Evolutionary conservation across 2,113 vertebrate species (phyloP), one percentile per base, ranked within the genome.

Genomic region (Semnornis frantzii): DNA sequence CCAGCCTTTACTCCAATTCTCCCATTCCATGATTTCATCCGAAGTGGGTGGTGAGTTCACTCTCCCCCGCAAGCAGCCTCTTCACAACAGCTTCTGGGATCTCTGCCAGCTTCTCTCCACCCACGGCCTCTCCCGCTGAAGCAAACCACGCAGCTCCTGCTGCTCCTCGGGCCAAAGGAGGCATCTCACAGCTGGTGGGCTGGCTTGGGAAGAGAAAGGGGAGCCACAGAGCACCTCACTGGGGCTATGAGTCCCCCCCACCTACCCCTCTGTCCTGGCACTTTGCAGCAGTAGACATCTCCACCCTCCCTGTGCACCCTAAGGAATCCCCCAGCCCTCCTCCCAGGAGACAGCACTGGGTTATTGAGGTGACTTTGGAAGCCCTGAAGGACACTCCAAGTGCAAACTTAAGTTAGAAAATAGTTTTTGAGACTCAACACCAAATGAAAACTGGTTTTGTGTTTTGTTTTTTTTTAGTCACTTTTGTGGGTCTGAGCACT

Each of bases 91-190:
- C 84, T 96, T 58, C 92, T 4, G 87, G 96, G 96, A 80, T 85
- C 64, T 8, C 91, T 23, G 91, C 96, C 93, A 97, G 93, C 93
- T 90, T n/a, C 89, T 92, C 91, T 92, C 93, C 93, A 93, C 95
- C 94, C 95, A 95, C 95, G 1, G 89, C 95, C 91, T 95, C 92
- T 96, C 93, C 88, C 12, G 12, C 12, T 5, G 39, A 79, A 85
- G 70, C 76, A 16, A 84, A 72, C 90, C 85, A 72, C 30, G 52
- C 85, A 75, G 90, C 79, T 96, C 90, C 90, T 59, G 75, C 81
- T 50, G 89, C 89, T 79, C 74, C 74, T 60, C 4, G 3, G 23
- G 57, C 85, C 74, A 48, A 75, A 75, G 77, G 83, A 85, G 77
- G 79, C 80, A 17, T 50, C 73, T 54, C 93, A 72, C 76, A 93